These are phyloP conservation scores for Drosophila mayri DNA, from an alignment of 1,140 invertebrate genomes.

Conservation along the genomic window DNA sequence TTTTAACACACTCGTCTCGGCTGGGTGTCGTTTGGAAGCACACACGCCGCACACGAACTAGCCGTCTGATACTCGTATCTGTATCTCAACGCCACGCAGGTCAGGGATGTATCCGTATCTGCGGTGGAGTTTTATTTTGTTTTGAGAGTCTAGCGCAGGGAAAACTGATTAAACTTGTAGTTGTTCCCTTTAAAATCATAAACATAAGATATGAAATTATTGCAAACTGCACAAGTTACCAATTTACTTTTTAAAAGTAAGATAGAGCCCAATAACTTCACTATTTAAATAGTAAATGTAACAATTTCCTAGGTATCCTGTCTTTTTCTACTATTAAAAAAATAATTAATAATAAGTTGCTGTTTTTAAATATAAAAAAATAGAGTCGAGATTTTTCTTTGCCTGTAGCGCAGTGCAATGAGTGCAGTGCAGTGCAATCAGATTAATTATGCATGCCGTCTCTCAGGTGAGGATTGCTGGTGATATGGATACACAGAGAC, in stretches of 20 bases:
- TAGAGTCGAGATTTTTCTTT: neutral
- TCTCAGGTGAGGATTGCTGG: conserved; percentile 17
- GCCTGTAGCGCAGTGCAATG: conserved; percentile 10
- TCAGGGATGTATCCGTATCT: conserved; percentile 36
- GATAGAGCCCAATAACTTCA: too few species aligned
- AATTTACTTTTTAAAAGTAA: neutral
- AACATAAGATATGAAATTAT: neutral
- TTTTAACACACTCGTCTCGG: conserved; percentile 23
- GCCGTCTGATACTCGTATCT: conserved; percentile 12
- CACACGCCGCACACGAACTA: conserved; percentile 3
- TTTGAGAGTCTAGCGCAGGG: conserved; percentile 1
- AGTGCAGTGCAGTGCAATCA: conserved; percentile 27
- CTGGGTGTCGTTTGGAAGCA: conserved; percentile 24
- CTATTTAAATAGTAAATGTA: neutral
- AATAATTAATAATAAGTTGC: neutral
- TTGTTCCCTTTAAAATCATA: too few species aligned
- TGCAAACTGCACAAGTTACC: neutral
- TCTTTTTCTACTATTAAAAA: neutral
- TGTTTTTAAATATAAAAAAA: neutral
- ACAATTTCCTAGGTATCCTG: neutral
- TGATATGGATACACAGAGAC: conserved; percentile 6
- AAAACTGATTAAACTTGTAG: neutral
- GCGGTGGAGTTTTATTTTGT: conserved; percentile 10
- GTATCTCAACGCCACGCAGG: conserved; percentile 39
- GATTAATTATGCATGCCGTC: conserved; percentile 41